Percentiles rank a stretch among this genome's conserved stretches.
Conservation (phyloP, 2,888 invertebrate species). For the Morpho deidamia region DNA sequence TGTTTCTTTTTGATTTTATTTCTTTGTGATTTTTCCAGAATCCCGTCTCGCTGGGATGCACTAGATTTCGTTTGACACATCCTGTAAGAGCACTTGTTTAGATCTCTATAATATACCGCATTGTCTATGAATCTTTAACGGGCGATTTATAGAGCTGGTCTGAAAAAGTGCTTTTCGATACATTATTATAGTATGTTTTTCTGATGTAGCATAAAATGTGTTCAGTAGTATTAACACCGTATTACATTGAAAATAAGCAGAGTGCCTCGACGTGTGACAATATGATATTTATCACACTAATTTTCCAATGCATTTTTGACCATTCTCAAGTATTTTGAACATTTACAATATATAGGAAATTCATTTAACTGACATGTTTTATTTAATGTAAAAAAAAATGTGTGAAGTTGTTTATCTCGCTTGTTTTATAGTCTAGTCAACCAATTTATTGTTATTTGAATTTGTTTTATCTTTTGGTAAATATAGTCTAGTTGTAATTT, state of each 20-base stretch:
- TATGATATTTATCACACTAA: constrained; percentile 49
- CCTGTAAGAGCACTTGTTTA: constrained; percentile 65
- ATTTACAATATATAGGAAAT: neutral
- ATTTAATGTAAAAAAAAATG: constrained; percentile 4
- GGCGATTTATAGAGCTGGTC: constrained; percentile 35
- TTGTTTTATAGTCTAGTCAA: constrained; percentile 34
- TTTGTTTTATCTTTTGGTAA: constrained; percentile 18
- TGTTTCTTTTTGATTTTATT: constrained; percentile 25
- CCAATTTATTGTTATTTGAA: constrained; percentile 19
- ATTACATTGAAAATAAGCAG: constrained; percentile 44
- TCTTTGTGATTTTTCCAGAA: constrained; percentile 21
- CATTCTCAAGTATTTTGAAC: constrained; percentile 8
- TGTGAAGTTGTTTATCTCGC: constrained; percentile 22
- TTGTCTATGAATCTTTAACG: constrained; percentile 15
- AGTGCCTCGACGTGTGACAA: constrained; percentile 71
- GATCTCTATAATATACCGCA: constrained; percentile 32
- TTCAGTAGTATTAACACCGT: constrained; percentile 65
- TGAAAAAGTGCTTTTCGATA: constrained; percentile 62
- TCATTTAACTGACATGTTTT: neutral
- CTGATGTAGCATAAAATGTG: constrained; percentile 35
- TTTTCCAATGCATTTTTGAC: constrained; percentile 18
- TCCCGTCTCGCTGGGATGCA: constrained; percentile 71
- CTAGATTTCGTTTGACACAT: constrained; percentile 51
- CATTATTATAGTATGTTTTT: constrained; percentile 10
- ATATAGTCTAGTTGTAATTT: constrained; percentile 22